Conservation (phyloP, 2,888 invertebrate species). For the Corbicula japonica region DNA sequence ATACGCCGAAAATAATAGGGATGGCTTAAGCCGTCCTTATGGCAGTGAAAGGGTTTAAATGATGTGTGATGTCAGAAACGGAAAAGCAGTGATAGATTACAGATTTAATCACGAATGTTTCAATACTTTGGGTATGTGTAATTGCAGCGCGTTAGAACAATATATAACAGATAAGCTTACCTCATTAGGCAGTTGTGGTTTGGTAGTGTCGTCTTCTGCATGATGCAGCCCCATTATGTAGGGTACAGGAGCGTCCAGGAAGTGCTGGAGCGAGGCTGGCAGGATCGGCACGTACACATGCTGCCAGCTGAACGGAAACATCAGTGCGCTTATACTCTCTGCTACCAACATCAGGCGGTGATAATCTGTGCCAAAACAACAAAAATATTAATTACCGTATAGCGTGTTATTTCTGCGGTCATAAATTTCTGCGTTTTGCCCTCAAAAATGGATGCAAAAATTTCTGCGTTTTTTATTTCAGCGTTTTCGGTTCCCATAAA, state of each 20-base stretch:
- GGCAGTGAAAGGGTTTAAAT: no score
- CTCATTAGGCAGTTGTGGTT: conserved; percentile 81
- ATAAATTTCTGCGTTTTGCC: no score
- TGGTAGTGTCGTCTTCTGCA: conserved; percentile 76
- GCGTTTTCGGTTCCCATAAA: no score
- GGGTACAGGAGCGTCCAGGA: conserved; percentile 99
- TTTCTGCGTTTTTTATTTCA: no score
- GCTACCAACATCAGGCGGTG: conserved; percentile 98
- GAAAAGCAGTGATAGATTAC: background rate
- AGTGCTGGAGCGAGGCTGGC: conserved; percentile 93
- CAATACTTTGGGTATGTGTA: no score
- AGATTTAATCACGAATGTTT: background rate
- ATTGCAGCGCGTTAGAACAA: no score
- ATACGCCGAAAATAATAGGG: no score
- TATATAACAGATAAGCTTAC: conserved; percentile 67
- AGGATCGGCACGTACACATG: conserved; percentile 99
- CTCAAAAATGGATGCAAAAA: no score
- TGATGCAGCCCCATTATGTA: conserved; percentile 97
- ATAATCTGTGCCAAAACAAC: conserved; percentile 90
- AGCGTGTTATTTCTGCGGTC: no score
- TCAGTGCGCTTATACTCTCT: conserved; percentile 95
- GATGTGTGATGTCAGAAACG: no score
- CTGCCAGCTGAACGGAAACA: conserved; percentile 99
- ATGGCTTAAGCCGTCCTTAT: no score
- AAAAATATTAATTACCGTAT: background rate